Evolutionary conservation across 2,797 vertebrate species (phyloP).

Genomic region (Chelon labrosus): DNA sequence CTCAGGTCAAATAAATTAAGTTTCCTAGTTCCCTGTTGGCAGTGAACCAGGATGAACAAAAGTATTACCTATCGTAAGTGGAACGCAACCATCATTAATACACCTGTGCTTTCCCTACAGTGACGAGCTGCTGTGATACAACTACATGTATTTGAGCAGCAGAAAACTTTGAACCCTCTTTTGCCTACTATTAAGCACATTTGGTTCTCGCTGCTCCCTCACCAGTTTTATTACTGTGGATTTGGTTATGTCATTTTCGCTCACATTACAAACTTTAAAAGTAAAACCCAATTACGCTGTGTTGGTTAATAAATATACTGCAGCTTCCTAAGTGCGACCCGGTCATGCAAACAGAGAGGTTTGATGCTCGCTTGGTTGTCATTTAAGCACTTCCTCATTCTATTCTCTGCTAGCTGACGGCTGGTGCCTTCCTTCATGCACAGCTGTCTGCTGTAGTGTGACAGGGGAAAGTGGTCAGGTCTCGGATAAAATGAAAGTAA

Average conservation of each 20-base stretch:
- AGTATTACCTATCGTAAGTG: no score
- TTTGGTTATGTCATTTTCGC: neutral
- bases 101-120: no score
- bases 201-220: no score
- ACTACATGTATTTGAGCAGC: neutral
- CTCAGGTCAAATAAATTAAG: no score
- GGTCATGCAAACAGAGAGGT: neutral
- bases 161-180: neutral
- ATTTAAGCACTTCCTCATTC: slow-evolving; percentile 40
- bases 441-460: slow-evolving; percentile 2
- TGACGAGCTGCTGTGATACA: no score
- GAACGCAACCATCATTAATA: no score
- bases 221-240: neutral
- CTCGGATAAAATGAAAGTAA: neutral
- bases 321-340: slow-evolving; percentile 5
- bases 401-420: slow-evolving; percentile 2
- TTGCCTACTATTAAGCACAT: neutral
- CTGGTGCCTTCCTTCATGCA: neutral
- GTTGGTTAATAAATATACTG: neutral
- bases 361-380: neutral
- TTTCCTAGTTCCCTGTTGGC: no score
- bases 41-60: no score
- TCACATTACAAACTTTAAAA: neutral
- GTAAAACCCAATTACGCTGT: neutral
- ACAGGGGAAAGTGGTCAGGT: slow-evolving; percentile 3